phyloP scores from a whole-genome alignment of 2,797 vertebrate genomes.

The Benthosema pterotum region DNA sequence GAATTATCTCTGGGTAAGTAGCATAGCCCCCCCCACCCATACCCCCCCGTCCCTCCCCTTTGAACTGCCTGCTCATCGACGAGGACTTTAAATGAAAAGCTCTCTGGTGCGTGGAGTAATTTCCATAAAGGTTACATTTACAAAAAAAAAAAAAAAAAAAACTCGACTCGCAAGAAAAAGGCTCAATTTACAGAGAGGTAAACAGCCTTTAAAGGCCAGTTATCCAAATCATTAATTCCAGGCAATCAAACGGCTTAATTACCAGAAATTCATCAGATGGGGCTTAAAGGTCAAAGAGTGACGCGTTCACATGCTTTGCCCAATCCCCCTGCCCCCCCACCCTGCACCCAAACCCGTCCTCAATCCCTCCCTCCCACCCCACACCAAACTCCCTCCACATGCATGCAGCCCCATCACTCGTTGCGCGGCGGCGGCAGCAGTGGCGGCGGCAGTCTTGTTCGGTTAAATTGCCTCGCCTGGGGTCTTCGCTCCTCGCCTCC shows the following conservation, averaged over 20 bases:
- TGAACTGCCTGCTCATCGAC: constrained; percentile 57
- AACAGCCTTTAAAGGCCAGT: constrained; percentile 89
- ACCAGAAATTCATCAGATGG: constrained; percentile 89
- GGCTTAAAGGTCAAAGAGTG: constrained; percentile 88
- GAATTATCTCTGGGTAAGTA: constrained; percentile 55
- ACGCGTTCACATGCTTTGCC: constrained; percentile 42
- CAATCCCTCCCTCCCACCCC: no score
- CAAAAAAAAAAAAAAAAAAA: constrained; percentile 62
- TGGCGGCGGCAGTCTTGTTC: constrained; percentile 74
- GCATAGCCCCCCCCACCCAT: constrained; percentile 62
- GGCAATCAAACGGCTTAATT: constrained; percentile 88
- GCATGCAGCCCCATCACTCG: no score
- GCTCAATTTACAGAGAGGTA: constrained; percentile 87
- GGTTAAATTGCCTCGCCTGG: constrained; percentile 84
- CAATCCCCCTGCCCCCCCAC: no score
- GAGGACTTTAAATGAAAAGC: constrained; percentile 76
- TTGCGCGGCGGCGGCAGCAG: constrained; percentile 41
- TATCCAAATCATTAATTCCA: constrained; percentile 89
- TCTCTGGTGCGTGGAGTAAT: constrained; percentile 83
- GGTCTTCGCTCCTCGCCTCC: constrained; percentile 78
- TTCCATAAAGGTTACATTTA: constrained; percentile 88
- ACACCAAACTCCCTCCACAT: constrained; percentile 16
- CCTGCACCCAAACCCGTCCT: no score
- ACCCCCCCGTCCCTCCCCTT: constrained; percentile 63
- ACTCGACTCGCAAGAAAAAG: constrained; percentile 86